Base-by-base conservation (phyloP, 1,140 invertebrate species). In the Triops cancriformis region DNA sequence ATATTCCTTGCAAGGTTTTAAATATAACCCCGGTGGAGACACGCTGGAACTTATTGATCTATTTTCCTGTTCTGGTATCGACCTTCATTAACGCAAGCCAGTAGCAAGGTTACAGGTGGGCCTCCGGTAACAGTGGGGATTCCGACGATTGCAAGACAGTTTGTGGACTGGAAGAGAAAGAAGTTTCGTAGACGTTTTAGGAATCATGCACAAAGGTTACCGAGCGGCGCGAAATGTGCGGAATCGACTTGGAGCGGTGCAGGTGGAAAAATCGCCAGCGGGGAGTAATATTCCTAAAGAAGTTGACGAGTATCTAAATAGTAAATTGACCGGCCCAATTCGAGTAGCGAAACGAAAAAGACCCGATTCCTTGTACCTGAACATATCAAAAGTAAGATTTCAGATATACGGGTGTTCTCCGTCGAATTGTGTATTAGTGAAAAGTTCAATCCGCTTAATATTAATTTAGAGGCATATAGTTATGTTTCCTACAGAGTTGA, bases 171-270 rank as follows among this genome's bases (percentile, higher is more conserved):
- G 31, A 37, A 37, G 31, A 37, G 31, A 2, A n/a, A n/a, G n/a
- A n/a, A n/a, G 2, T 37, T 37, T 2, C 7, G 31, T 37, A 4
- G 7, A 37, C 2, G 31, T 37, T 37, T 7, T 37, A 37, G 31
- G 7, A 37, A 37, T 37, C 31, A 37, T 37, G 31, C 31, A 37
- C 31, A 37, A 37, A 37, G 31, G 31, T 37, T 37, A 4, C 2
- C 2, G 31, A 37, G 2, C 31, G 31, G 31, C 31, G 2, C 2
- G 31, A 37, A 37, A 37, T 7, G 31, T 37, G 7, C 31, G 31
- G 31, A 37, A 37, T 2, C 31, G 31, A 37, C 31, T 1, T 80
- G 81, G 80, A 81, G 4, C n/a, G 2, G 51, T 2, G 51, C 51
- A 23, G 51, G 18, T 64, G 5, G 18, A 64, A 64, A 64, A 64